Evolutionary conservation across 2,888 invertebrate species (phyloP), one percentile per base, ranked within the genome.

Genomic region (Latrodectus elegans): DNA sequence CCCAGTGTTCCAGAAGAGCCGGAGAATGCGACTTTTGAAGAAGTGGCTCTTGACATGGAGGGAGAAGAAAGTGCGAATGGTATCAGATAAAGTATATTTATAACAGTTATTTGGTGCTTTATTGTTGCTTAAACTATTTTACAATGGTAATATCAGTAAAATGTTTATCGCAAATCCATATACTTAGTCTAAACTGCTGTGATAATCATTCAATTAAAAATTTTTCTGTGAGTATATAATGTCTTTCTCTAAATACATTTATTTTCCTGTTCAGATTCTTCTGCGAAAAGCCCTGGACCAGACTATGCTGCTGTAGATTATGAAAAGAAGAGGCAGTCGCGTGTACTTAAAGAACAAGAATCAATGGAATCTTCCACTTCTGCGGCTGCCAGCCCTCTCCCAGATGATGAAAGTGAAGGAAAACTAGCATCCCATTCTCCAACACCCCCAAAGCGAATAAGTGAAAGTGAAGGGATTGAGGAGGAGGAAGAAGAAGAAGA

Each of bases 231-330:
- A 38, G 38, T 38, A 6, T 6, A 2, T 38, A 9, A 17, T 68
- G 67, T 11, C n/a, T 68, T 12, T 26, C 22, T 22, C 22, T 22
- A 22, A 68, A 26, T 17, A 17, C 8, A 68, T 9, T 68, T 17
- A 8, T 68, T 68, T 11, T 22, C 8, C 12, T 26, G 8, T 68
- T 12, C 17, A 68, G 67, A 68, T 22, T 68, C 26, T 68, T 68
- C 67, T 68, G 26, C 67, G 9, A 60, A 60, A n/a, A n/a, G n/a
- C 11, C 12, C 12, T 12, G 86, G 70, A n/a, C 55, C 72, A 17
- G 88, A 83, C 26, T 84, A 88, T 10, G 88, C 84, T 11, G 73
- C 88, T 15, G 88, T 84, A 9, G 84, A 88, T 70, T 88, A 79
- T 22, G 79, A 84, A 4, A 84, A 88, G 70, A 88, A 88, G 51